These are phyloP conservation scores for Caenorhabditis panamensis DNA, from an alignment of 2,888 invertebrate genomes.

Conservation along the genomic window DNA sequence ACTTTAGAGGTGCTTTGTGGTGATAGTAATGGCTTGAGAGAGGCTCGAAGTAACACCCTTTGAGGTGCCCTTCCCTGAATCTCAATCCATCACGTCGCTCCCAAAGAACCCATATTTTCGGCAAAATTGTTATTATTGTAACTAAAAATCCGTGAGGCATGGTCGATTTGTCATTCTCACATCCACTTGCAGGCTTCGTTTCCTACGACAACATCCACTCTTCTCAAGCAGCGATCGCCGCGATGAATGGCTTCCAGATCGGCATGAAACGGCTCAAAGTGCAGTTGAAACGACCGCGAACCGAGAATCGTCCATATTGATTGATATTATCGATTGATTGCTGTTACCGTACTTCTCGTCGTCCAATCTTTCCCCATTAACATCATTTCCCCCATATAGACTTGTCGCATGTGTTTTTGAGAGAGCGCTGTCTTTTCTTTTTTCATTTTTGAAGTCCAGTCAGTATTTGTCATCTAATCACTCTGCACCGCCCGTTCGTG, in stretches of 20 bases:
- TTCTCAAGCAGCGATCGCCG: slow-evolving; percentile 98
- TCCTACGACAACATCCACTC: slow-evolving; percentile 99
- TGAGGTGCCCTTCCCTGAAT: too few relatives aligned
- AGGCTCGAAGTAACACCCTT: too few relatives aligned
- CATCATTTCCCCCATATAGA: neutral
- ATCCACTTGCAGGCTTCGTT: slow-evolving; percentile 89
- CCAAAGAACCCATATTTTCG: too few relatives aligned
- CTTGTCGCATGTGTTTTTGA: too few relatives aligned
- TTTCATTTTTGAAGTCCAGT: neutral
- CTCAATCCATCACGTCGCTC: too few relatives aligned
- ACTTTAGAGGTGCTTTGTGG: too few relatives aligned
- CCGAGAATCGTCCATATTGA: slow-evolving; percentile 92
- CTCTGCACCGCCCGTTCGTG: too few relatives aligned
- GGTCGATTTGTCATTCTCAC: neutral
- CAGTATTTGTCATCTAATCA: neutral
- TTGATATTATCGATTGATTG: slow-evolving; percentile 14
- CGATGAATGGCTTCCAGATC: slow-evolving; percentile 99
- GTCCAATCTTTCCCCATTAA: too few relatives aligned
- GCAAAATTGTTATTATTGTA: too few relatives aligned
- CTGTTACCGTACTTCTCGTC: neutral
- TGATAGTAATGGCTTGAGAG: too few relatives aligned
- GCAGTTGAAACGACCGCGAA: slow-evolving; percentile 98
- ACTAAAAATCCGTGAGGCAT: neutral
- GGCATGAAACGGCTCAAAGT: slow-evolving; percentile 99
- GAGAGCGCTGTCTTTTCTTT: neutral